These are phyloP conservation scores for Myxocyprinus asiaticus DNA, from an alignment of 2,113 vertebrate species.

Conservation along the genomic window DNA sequence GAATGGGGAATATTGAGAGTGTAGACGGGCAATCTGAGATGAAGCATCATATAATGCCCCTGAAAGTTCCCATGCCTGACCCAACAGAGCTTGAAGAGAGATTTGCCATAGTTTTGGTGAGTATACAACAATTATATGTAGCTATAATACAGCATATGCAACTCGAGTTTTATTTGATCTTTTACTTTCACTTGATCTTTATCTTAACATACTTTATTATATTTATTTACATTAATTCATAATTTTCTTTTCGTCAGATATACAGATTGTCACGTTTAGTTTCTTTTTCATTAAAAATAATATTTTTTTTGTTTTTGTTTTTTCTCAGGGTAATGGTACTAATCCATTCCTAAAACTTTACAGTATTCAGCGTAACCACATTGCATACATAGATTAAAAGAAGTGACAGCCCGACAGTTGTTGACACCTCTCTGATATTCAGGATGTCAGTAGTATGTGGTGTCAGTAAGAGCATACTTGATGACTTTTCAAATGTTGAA, in stretches of 20 bases:
- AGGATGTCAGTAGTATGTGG: neutral
- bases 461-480: neutral
- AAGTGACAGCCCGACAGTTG: neutral
- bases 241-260: too few species aligned
- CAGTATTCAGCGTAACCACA: too few species aligned
- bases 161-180: too few species aligned
- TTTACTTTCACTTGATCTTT: too few species aligned
- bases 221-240: too few species aligned
- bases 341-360: too few species aligned
- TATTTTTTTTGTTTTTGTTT: too few species aligned
- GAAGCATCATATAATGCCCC: slow-evolving; percentile 80
- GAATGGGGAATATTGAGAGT: slow-evolving; percentile 93
- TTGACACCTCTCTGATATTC: slow-evolving; percentile 28
- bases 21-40: slow-evolving; percentile 83
- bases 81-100: slow-evolving; percentile 92
- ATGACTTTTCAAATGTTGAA: slow-evolving; percentile 21
- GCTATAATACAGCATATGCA: neutral
- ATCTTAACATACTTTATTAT: too few species aligned
- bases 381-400: neutral
- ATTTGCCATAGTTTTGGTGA: slow-evolving; percentile 94
- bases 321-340: too few species aligned
- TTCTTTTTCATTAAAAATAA: too few species aligned
- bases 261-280: too few species aligned
- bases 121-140: slow-evolving; percentile 48
- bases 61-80: slow-evolving; percentile 96